Conservation (phyloP, 2,888 invertebrate species). For the Cerceris rybyensis region DNA sequence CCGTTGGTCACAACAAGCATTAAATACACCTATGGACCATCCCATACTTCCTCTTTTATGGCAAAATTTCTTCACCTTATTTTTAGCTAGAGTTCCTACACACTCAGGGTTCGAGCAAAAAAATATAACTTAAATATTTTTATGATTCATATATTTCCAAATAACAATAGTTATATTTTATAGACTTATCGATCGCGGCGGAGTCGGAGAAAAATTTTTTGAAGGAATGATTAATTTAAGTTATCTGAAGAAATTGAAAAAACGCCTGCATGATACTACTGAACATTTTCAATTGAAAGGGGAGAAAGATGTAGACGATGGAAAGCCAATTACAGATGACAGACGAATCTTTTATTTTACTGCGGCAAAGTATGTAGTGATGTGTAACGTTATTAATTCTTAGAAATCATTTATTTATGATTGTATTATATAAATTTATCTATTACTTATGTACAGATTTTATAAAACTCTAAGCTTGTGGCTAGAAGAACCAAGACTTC, state of each 20-base stretch:
- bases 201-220: constrained; percentile 90
- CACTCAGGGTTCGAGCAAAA: constrained; percentile 70
- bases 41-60: constrained; percentile 88
- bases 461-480: constrained; percentile 88
- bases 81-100: constrained; percentile 85
- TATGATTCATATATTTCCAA: background rate
- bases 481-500: constrained; percentile 90
- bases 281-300: constrained; percentile 83
- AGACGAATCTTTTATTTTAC: constrained; percentile 78
- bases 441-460: constrained; percentile 83
- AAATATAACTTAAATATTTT: background rate
- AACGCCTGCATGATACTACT: constrained; percentile 86
- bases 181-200: constrained; percentile 84
- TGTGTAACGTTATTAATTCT: too few species aligned
- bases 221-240: constrained; percentile 87
- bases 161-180: constrained; percentile 20
- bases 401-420: background rate
- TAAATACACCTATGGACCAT: constrained; percentile 87
- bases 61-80: constrained; percentile 90
- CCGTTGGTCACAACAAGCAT: constrained; percentile 89
- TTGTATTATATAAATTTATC: background rate
- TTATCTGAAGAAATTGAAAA: constrained; percentile 87
- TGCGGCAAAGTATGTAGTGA: constrained; percentile 72
- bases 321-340: constrained; percentile 77
- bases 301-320: constrained; percentile 80